Evolutionary conservation across 1,140 invertebrate species (phyloP).

Genomic region (Hormaphis cornu): DNA sequence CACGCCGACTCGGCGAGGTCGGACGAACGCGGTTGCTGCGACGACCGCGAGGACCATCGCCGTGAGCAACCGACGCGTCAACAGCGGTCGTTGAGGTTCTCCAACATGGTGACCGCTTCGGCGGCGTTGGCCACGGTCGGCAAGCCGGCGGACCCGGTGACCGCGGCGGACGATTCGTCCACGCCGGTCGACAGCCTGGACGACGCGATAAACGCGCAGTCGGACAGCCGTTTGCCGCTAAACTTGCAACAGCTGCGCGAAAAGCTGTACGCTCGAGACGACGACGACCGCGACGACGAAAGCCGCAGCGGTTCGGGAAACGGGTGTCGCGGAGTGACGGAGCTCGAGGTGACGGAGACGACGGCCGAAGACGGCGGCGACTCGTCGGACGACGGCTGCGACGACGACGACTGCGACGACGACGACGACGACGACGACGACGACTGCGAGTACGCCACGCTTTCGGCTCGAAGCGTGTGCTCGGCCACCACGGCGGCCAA

Average conservation of each 20-base stretch:
- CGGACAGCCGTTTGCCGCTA: conserved; percentile 17
- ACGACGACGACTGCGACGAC: conserved; percentile 42
- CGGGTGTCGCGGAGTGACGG: neutral
- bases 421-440: conserved; percentile 42
- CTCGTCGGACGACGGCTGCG: conserved; percentile 40
- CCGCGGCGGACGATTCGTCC: neutral
- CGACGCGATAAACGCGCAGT: neutral
- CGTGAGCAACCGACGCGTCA: neutral
- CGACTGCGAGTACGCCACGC: conserved; percentile 49
- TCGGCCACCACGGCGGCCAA: conserved; percentile 57
- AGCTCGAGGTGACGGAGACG: neutral
- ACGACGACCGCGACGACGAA: conserved; percentile 36
- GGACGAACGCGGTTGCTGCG: neutral
- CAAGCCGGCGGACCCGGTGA: neutral
- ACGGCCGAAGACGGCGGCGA: neutral
- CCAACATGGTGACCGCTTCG: conserved; percentile 19
- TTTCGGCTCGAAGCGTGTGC: conserved; percentile 47
- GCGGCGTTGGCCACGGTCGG: neutral
- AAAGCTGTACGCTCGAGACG: conserved; percentile 33
- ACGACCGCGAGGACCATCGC: neutral
- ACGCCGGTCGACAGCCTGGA: conserved; percentile 16
- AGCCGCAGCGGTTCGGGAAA: neutral
- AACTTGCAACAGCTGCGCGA: conserved; percentile 36
- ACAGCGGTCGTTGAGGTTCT: neutral
- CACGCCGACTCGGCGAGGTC: neutral